Conservation (phyloP, 2,113 vertebrate genomes). For the Oreochromis niloticus region DNA sequence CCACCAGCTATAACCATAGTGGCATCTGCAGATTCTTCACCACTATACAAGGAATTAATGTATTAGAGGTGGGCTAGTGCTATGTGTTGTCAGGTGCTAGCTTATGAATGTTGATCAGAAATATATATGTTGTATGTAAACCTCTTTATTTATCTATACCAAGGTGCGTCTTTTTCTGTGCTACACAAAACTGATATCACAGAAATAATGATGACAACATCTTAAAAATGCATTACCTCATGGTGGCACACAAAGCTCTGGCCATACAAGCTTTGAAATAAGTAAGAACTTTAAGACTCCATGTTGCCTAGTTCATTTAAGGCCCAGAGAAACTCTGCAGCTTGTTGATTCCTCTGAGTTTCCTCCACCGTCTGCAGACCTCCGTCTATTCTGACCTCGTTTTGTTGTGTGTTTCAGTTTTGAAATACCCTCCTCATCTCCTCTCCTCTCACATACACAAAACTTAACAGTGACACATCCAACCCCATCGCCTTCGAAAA, state of each 20-base stretch:
- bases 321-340: neutral
- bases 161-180: too few relatives aligned
- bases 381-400: neutral
- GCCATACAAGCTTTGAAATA: neutral
- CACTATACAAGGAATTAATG: too few relatives aligned
- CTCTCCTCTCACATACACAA: neutral
- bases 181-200: too few relatives aligned
- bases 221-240: neutral
- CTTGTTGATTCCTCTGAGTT: neutral
- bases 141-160: too few relatives aligned
- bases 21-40: neutral
- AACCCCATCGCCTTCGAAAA: neutral
- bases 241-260: neutral
- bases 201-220: too few relatives aligned
- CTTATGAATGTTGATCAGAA: neutral
- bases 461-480: neutral
- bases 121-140: too few relatives aligned
- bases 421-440: neutral
- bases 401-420: slow-evolving; percentile 4
- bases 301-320: neutral
- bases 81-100: too few relatives aligned
- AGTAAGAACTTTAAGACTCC: neutral
- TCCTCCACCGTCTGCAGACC: neutral
- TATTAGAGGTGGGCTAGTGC: too few relatives aligned
- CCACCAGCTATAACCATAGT: neutral